phyloP scores from a whole-genome alignment of 2,113 vertebrate species.

The Larimichthys crocea region DNA sequence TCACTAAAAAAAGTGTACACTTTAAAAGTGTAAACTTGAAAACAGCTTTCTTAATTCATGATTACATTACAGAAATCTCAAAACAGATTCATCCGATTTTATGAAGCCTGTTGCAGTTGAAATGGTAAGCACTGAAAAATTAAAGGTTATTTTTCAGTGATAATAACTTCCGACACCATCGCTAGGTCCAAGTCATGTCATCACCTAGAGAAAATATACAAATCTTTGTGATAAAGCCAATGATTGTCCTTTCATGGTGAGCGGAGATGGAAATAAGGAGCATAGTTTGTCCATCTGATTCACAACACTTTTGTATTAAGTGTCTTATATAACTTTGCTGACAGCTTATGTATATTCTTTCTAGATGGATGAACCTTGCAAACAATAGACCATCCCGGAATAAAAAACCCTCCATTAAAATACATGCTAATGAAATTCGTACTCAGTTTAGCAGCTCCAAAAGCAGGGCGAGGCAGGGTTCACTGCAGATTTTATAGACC shows the following conservation, averaged over 20 bases:
- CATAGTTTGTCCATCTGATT: neutral
- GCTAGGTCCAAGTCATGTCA: neutral
- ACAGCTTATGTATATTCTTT: neutral
- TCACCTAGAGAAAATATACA: neutral
- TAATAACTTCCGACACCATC: neutral
- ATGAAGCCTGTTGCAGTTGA: neutral
- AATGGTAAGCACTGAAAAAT: neutral
- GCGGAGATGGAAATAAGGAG: too few relatives aligned
- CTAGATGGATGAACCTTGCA: neutral
- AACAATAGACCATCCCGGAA: conserved; percentile 11
- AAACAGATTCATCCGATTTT: neutral
- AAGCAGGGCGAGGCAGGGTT: conserved; percentile 23
- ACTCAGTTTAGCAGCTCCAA: conserved; percentile 15
- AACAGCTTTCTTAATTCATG: neutral
- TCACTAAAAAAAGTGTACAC: too few relatives aligned
- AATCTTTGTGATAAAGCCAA: neutral
- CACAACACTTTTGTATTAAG: neutral
- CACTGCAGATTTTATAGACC: neutral
- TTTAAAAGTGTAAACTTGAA: neutral
- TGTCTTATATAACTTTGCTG: neutral
- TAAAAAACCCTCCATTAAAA: conserved; percentile 29
- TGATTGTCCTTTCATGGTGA: neutral
- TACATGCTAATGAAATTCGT: conserved; percentile 6
- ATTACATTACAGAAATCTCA: neutral
- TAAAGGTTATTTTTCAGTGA: neutral